Evolutionary conservation across 2,888 invertebrate genomes (phyloP).

Genomic region (Melinopterus prodromus): DNA sequence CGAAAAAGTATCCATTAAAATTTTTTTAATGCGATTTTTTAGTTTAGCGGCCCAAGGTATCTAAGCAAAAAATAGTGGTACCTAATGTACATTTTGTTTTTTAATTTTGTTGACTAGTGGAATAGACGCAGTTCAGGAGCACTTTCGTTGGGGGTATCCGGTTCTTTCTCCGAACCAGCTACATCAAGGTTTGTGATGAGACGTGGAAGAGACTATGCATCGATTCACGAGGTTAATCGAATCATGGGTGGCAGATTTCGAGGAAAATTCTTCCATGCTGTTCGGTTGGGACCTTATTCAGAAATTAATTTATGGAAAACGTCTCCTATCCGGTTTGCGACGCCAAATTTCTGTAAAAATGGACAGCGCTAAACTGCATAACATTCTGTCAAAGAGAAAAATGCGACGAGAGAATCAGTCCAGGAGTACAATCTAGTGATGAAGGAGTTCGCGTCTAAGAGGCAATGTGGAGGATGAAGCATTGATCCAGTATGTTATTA

Average conservation of each 20-base stretch:
- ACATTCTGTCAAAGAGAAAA: not conserved
- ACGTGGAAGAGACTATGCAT: slow-evolving; percentile 1
- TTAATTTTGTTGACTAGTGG: too few relatives aligned
- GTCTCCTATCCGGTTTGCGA: slow-evolving; percentile 32
- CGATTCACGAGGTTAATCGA: slow-evolving; percentile 30
- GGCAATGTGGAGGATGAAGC: slow-evolving; percentile 22
- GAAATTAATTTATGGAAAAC: slow-evolving; percentile 38
- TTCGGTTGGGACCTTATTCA: slow-evolving; percentile 38
- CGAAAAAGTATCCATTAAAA: too few relatives aligned
- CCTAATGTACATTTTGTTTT: too few relatives aligned
- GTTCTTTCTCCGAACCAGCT: not conserved
- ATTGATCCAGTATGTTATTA: slow-evolving; percentile 11
- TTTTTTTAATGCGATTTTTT: too few relatives aligned
- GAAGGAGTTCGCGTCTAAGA: slow-evolving; percentile 19
- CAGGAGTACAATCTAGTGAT: slow-evolving; percentile 20
- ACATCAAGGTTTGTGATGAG: not conserved
- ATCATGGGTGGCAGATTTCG: slow-evolving; percentile 39
- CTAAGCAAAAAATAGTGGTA: too few relatives aligned
- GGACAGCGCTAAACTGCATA: not conserved
- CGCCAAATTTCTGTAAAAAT: slow-evolving; percentile 29
- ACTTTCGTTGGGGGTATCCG: not conserved
- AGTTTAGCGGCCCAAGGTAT: too few relatives aligned
- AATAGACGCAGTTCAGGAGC: not conserved
- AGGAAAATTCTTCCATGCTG: slow-evolving; percentile 33
- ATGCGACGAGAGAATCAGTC: slow-evolving; percentile 12